Conservation (phyloP, 2,797 vertebrate species). For the Aphelocoma californica region DNA sequence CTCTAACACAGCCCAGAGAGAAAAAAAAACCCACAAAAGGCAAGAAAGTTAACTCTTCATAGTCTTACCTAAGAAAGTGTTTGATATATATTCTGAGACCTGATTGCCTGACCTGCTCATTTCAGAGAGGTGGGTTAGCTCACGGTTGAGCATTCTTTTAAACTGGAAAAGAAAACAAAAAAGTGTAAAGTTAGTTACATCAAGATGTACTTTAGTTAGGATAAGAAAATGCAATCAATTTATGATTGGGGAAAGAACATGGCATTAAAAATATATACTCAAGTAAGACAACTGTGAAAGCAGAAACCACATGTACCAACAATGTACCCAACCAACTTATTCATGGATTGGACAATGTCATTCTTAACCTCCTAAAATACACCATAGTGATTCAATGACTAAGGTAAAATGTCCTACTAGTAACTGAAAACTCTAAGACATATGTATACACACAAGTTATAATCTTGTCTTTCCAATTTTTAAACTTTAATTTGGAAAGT, state of each 20-base stretch:
- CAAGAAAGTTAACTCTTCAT: not conserved
- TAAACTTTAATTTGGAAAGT: not conserved
- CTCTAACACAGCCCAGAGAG: not conserved
- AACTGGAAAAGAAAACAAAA: slow-evolving; percentile 82
- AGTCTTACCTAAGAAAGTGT: slow-evolving; percentile 94
- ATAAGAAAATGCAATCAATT: not conserved
- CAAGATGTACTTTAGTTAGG: not conserved
- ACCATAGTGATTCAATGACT: not conserved
- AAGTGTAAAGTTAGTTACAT: not conserved
- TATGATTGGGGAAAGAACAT: not conserved
- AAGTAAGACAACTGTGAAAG: not conserved
- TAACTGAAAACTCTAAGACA: not conserved
- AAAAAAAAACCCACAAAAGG: rapidly evolving
- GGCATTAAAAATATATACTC: not conserved
- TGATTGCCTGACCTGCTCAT: slow-evolving; percentile 99
- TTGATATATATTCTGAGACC: slow-evolving; percentile 98
- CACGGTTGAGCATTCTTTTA: slow-evolving; percentile 98
- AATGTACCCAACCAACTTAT: not conserved
- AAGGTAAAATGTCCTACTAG: not conserved
- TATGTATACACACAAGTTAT: not conserved
- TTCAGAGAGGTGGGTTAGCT: slow-evolving; percentile 96
- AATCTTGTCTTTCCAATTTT: not conserved
- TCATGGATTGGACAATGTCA: not conserved
- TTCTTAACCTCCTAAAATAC: not conserved
- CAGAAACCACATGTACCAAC: not conserved